Conservation (phyloP, 2,113 vertebrate species). For the Typhlomys cinereus region DNA sequence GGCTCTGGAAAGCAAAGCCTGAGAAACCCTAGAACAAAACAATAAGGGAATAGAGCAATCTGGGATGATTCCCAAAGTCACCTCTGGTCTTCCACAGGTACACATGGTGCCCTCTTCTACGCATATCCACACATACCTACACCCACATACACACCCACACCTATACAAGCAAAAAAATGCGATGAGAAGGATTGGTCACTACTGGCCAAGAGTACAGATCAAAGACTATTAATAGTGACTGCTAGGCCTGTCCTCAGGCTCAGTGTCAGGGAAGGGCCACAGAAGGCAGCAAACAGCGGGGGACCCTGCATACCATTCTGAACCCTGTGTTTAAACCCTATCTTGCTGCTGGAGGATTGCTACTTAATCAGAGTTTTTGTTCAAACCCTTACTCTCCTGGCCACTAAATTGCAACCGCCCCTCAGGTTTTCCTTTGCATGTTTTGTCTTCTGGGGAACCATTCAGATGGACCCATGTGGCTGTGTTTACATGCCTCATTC, state of each 20-base stretch:
- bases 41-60: no score
- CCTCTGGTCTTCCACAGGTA: no score
- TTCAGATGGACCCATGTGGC: constrained; percentile 42
- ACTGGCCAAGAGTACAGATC: constrained; percentile 4
- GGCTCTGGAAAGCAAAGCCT: no score
- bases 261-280: background rate
- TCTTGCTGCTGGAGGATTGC: background rate
- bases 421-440: constrained; percentile 33
- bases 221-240: background rate
- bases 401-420: constrained; percentile 11
- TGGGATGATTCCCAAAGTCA: no score
- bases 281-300: constrained; percentile 13
- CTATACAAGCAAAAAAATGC: no score
- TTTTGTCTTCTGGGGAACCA: background rate
- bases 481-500: constrained; percentile 63
- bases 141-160: no score
- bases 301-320: background rate
- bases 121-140: no score
- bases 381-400: background rate
- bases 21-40: no score
- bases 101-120: no score
- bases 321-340: constrained; percentile 30
- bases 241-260: background rate
- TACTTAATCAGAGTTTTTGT: constrained; percentile 47
- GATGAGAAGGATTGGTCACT: background rate